Base-by-base conservation (phyloP, 2,888 invertebrate species). In the Fragum fragum region DNA sequence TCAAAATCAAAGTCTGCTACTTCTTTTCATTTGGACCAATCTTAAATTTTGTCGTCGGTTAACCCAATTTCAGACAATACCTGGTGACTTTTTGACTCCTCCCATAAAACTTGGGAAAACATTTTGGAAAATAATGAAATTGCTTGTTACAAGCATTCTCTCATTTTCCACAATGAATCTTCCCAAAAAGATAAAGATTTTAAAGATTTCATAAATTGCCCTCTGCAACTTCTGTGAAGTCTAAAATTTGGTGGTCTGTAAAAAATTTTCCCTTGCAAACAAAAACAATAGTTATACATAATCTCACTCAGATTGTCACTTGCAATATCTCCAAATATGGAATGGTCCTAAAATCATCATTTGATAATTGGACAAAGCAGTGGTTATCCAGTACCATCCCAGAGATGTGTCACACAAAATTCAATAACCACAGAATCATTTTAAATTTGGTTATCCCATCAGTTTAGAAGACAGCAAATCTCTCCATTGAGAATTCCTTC, bases 101-200 rank as follows among this genome's bases (percentile, higher is more conserved):
- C n/a, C n/a, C n/a, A 39, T 39, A 14, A 39, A 9, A 39, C 6
- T 47, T 47, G 5, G 16, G 47, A 47, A 47, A 47, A 47, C 47
- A 47, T 47, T 47, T 23, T 26, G 28, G 7, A 14, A 57, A 57
- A 57, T 3, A 26, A 28, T 26, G 57, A 57, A 57, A 57, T 2
- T 57, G 57, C 57, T 57, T 18, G 9, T 57, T 11, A 57, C 57
- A 18, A 57, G 57, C 57, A 57, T 0, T 57, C 26, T 57, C 57
- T 57, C 57, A 26, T 57, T 57, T 57, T 14, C 14, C 57, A 26
- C 26, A 57, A 23, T 57, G 7, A 26, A 26, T 57, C 57, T 57
- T 26, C 16, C 26, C 57, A 11, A 28, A 0, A 7, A 9, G 7
- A 6, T 23, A 57, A 5, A 57, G 0, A 26, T 26, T 21, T 28